Base-by-base conservation (phyloP, 2,113 vertebrate species). In the Synchiropus splendidus region DNA sequence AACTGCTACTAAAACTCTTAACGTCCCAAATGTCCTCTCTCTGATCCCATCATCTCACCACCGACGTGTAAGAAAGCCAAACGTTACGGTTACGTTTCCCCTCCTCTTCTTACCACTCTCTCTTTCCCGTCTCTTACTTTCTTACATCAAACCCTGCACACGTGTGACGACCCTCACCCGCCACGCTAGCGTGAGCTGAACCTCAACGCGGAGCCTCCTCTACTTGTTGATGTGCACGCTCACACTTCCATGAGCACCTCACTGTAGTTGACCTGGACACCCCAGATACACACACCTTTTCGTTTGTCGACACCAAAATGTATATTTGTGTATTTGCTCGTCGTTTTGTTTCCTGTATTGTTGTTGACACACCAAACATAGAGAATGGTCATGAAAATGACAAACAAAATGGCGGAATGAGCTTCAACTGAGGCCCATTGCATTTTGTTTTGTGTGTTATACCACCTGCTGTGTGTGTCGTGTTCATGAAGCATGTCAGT, bases 401-500 rank as follows among this genome's bases (percentile, higher is more conserved):
- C 48, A 64, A 72, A 65, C 73, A 74, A 70, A 76, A 78, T 62
- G 35, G n/a, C 58, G 37, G 37, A 80, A 81, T 78, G 64, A 74
- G 78, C 64, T 37, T 73, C 35, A 12, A 6, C 27, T 42, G 59
- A 39, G 4, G 60, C 67, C 80, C 75, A 75, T 84, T 84, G 59
- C 72, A 9, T 75, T 77, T 77, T 79, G 66, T 75, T 81, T 64
- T 72, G 45, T 62, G 31, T 31, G 32, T 61, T 31, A 50, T 13
- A 30, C 37, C 62, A 46, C 4, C 21, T 8, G 8, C 21, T 57
- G 5, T 60, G 49, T 70, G 12, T 47, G 17, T 43, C n/a, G 16
- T 67, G 70, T 78, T 81, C 68, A 77, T 81, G 58, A 81, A 67
- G 85, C 86, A 86, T 86, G 86, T 68, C 54, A 38, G 48, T 76